Conservation (phyloP, 2,888 invertebrate genomes). For the Beris morrisii region DNA sequence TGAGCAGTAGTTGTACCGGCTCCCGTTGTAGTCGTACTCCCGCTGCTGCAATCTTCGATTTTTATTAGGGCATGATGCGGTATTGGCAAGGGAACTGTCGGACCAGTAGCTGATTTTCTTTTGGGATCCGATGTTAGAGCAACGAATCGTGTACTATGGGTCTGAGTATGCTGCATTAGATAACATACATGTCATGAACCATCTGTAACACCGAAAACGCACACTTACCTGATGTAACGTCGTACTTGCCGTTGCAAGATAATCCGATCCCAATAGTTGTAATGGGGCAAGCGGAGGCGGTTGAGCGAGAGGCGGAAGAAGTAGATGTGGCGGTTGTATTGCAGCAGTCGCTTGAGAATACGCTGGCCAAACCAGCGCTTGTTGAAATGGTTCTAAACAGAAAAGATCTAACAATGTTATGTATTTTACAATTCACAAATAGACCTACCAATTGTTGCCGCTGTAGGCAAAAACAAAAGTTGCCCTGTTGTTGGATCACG, state of each 20-base stretch:
- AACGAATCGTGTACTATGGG: conserved; percentile 68
- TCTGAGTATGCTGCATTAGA: conserved; percentile 62
- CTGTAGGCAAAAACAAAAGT: conserved; percentile 74
- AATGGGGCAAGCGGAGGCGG: conserved; percentile 61
- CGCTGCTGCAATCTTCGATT: conserved; percentile 67
- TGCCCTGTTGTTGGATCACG: conserved; percentile 85
- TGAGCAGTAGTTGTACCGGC: conserved; percentile 53
- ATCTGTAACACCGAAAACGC: neutral
- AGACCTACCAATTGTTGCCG: conserved; percentile 47
- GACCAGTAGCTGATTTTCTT: conserved; percentile 54
- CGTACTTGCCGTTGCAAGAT: conserved; percentile 63
- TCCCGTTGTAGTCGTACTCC: conserved; percentile 38
- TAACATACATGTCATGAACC: neutral
- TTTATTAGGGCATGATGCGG: conserved; percentile 66
- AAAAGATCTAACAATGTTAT: conserved; percentile 23
- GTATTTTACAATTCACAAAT: neutral
- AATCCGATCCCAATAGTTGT: conserved; percentile 65
- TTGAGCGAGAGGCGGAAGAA: conserved; percentile 41
- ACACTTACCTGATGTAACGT: conserved; percentile 58
- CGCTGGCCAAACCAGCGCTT: conserved; percentile 75
- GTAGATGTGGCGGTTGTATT: conserved; percentile 46
- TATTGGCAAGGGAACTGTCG: conserved; percentile 52
- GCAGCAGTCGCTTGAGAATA: conserved; percentile 58
- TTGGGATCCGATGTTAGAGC: conserved; percentile 62
- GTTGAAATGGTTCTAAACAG: conserved; percentile 65